phyloP scores from a whole-genome alignment of 2,113 vertebrate species.

The Propithecus coquereli region DNA sequence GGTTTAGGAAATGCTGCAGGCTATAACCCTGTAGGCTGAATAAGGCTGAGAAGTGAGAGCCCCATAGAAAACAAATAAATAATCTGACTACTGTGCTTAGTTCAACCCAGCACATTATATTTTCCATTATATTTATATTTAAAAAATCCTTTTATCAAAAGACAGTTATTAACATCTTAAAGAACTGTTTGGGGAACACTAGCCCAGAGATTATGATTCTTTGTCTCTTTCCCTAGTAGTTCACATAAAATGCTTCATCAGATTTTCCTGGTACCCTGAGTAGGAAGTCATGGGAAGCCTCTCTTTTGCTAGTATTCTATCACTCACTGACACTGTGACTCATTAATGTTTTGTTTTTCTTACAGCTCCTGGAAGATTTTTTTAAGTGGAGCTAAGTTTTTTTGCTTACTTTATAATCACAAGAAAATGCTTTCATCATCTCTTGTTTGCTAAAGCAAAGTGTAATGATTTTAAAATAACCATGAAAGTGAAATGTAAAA shows the following conservation, averaged over 20 bases:
- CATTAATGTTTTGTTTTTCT: neutral
- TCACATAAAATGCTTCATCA: neutral
- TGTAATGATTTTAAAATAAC: slow-evolving; percentile 36
- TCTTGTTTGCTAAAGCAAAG: slow-evolving; percentile 25
- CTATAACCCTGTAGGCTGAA: neutral
- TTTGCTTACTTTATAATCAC: slow-evolving; percentile 37
- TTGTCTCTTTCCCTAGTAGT: neutral
- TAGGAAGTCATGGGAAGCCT: neutral
- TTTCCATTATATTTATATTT: slow-evolving; percentile 9
- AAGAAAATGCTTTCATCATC: slow-evolving; percentile 63
- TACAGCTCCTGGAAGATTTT: neutral
- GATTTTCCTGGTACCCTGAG: neutral
- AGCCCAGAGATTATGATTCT: neutral
- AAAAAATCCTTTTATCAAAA: neutral
- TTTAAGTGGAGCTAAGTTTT: neutral
- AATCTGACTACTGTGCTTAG: neutral
- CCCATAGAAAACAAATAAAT: neutral
- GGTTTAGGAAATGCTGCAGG: neutral
- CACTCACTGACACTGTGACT: neutral
- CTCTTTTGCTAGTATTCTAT: neutral
- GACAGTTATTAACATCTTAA: neutral
- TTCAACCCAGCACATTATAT: neutral
- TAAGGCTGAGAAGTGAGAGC: neutral
- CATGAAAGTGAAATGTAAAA: slow-evolving; percentile 35
- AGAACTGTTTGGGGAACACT: neutral